Conservation (phyloP, 2,888 invertebrate species). For the Epinotia ramella region DNA sequence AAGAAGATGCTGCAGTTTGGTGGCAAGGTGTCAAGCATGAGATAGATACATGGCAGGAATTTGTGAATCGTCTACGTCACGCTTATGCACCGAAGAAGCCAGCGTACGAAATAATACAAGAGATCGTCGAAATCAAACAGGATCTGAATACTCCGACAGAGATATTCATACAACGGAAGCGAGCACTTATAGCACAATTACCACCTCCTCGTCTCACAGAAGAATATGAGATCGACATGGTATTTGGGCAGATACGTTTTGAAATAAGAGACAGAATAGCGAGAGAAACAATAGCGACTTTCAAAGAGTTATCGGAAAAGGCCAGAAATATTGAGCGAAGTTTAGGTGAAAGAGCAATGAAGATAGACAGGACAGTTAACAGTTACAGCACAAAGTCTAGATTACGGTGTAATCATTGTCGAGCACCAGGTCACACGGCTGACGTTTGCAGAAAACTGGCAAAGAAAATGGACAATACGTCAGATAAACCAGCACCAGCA, state of each 20-base stretch:
- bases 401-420: not conserved
- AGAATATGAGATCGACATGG: not conserved
- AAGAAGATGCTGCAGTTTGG: slow-evolving; percentile 19
- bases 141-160: not conserved
- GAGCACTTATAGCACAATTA: slow-evolving; percentile 1
- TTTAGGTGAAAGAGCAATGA: not conserved
- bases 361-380: not conserved
- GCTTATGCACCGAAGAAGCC: not conserved
- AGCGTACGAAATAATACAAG: not conserved
- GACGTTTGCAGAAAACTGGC: not conserved
- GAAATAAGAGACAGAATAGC: slow-evolving; percentile 1
- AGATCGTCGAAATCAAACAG: not conserved
- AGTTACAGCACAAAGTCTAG: not conserved
- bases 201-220: not conserved
- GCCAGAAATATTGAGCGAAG: slow-evolving; percentile 2
- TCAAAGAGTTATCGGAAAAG: not conserved
- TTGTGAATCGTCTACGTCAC: not conserved
- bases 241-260: slow-evolving; percentile 5
- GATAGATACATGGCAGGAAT: not conserved
- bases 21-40: slow-evolving; percentile 9
- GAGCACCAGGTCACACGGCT: not conserved
- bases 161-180: not conserved
- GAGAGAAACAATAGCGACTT: not conserved
- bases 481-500: not conserved
- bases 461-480: not conserved